Conservation (phyloP, 2,888 invertebrate genomes). For the Alloscopus bannaensis region DNA sequence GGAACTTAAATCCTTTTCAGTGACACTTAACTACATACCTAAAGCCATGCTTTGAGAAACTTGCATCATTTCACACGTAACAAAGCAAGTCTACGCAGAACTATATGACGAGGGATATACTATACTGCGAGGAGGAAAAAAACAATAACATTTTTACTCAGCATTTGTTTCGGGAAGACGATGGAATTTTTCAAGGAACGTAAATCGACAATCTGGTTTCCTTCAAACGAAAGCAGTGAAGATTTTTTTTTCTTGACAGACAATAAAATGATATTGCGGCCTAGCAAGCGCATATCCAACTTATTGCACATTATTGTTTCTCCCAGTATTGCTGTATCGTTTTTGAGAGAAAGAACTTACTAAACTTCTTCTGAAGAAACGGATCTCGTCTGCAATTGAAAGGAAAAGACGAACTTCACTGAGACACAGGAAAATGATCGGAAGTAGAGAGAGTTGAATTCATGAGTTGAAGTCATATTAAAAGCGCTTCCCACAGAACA, state of each 20-base stretch:
- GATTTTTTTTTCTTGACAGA: too few species aligned
- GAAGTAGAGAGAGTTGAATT: neutral
- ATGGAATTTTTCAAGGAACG: slow-evolving; percentile 19
- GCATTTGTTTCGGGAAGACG: neutral
- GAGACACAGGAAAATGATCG: neutral
- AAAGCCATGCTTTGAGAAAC: slow-evolving; percentile 1
- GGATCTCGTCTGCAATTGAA: too few species aligned
- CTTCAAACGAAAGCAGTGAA: neutral
- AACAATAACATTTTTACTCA: slow-evolving; percentile 4
- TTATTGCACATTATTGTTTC: slow-evolving; percentile 11
- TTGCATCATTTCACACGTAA: neutral
- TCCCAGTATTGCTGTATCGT: too few species aligned
- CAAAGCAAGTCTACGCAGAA: neutral
- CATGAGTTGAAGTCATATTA: neutral
- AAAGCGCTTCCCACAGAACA: slow-evolving; percentile 19
- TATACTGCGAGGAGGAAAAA: slow-evolving; percentile 18
- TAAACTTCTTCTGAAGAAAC: too few species aligned
- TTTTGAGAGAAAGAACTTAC: neutral
- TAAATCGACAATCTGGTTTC: slow-evolving; percentile 34
- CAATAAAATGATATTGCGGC: slow-evolving; percentile 16
- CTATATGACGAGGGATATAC: neutral
- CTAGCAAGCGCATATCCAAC: neutral
- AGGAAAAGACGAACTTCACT: neutral
- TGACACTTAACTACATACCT: slow-evolving; percentile 31
- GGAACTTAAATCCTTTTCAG: slow-evolving; percentile 34